Percentiles rank a stretch among this genome's conserved stretches.
These are phyloP conservation scores for Calameuta filiformis DNA, from an alignment of 2,888 invertebrate species.

Conservation along the genomic window DNA sequence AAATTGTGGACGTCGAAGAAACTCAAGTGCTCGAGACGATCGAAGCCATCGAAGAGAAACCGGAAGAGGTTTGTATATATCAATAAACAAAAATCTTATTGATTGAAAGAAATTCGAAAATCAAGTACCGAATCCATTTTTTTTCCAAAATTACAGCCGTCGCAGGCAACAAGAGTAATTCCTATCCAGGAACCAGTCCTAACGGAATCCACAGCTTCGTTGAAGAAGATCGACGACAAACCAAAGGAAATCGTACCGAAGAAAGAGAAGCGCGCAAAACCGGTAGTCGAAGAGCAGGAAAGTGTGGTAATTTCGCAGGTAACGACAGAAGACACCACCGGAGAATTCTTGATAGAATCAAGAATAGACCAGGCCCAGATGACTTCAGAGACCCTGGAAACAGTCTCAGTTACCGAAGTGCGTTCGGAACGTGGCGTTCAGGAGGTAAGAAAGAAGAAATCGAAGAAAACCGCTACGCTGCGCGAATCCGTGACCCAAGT, in stretches of 20 bases:
- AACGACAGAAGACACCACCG: slow-evolving; percentile 48
- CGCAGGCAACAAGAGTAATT: slow-evolving; percentile 68
- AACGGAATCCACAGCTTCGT: slow-evolving; percentile 72
- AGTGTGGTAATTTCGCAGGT: slow-evolving; percentile 59
- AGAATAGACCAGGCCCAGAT: slow-evolving; percentile 49
- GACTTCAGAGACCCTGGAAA: slow-evolving; percentile 64
- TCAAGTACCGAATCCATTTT: slow-evolving; percentile 5
- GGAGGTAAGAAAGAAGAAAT: slow-evolving; percentile 56
- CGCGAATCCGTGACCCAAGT: slow-evolving; percentile 47
- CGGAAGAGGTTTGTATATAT: slow-evolving; percentile 35
- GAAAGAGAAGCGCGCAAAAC: slow-evolving; percentile 67
- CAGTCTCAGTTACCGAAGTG: slow-evolving; percentile 71
- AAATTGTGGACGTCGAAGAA: slow-evolving; percentile 68
- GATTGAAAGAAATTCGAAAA: neutral
- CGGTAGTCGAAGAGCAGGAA: slow-evolving; percentile 67
- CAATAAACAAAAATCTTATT: neutral
- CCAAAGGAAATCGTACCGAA: slow-evolving; percentile 61
- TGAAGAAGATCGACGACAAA: slow-evolving; percentile 74
- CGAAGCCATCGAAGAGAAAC: slow-evolving; percentile 68
- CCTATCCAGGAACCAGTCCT: slow-evolving; percentile 72
- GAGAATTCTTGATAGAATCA: slow-evolving; percentile 50
- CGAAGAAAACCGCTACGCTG: slow-evolving; percentile 49
- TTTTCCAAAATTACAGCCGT: slow-evolving; percentile 42
- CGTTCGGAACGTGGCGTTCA: slow-evolving; percentile 70
- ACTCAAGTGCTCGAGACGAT: slow-evolving; percentile 71